phyloP scores from a whole-genome alignment of 2,797 vertebrate genomes.

The Geotrypetes seraphini region DNA sequence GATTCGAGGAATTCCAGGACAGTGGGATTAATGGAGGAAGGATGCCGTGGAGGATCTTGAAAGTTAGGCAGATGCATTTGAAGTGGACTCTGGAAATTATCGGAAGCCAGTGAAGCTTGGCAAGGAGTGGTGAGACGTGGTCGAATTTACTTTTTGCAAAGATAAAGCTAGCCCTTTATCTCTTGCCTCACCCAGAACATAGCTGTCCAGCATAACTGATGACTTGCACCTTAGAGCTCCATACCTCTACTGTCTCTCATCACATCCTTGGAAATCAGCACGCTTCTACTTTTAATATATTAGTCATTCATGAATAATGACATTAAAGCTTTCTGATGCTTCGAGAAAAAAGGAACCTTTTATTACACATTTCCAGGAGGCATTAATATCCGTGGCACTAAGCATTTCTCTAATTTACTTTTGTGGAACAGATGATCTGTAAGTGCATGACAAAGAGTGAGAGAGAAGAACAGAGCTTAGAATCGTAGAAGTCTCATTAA shows the following conservation, averaged over 20 bases:
- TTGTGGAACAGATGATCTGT: constrained; percentile 38
- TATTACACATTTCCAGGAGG: constrained; percentile 43
- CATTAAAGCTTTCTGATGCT: constrained; percentile 41
- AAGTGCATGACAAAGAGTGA: constrained; percentile 27
- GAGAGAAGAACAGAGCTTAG: constrained; percentile 17
- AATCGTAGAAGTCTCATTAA: constrained; percentile 36
- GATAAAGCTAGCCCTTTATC: too few species aligned
- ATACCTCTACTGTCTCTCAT: constrained; percentile 21
- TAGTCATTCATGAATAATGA: constrained; percentile 49
- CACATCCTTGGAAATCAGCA: constrained; percentile 28
- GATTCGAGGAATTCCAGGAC: too few species aligned
- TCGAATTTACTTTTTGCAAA: too few species aligned
- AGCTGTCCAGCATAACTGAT: too few species aligned
- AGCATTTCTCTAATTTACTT: constrained; percentile 50
- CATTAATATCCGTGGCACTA: constrained; percentile 47
- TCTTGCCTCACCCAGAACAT: too few species aligned
- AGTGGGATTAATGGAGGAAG: too few species aligned
- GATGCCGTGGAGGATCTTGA: too few species aligned
- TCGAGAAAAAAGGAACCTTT: constrained; percentile 36
- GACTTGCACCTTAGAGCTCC: too few species aligned
- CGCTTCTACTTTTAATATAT: constrained; percentile 26
- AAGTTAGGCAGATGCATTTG: too few species aligned
- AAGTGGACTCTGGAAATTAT: too few species aligned
- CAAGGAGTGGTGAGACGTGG: too few species aligned
- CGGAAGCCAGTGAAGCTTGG: too few species aligned